Evolutionary conservation across 2,113 vertebrate genomes (phyloP).

Genomic region (Opisthocomus hoazin): DNA sequence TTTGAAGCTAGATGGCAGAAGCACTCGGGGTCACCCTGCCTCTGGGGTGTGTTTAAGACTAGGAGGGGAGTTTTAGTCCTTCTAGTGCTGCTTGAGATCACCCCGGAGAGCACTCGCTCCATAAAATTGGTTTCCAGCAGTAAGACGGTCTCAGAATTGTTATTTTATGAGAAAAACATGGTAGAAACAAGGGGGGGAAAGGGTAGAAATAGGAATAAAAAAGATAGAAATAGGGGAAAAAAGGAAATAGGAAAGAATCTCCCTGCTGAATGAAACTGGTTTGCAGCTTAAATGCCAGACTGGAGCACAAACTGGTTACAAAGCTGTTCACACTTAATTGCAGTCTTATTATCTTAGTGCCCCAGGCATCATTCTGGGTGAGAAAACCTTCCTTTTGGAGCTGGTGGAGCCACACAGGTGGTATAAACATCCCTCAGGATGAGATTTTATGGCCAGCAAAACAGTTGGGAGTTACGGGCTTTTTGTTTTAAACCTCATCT

Average conservation of each 20-base stretch:
- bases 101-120: neutral
- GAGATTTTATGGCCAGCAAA: neutral
- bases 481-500: neutral
- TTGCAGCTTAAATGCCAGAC: too few relatives aligned
- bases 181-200: neutral
- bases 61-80: neutral
- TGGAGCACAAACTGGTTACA: neutral
- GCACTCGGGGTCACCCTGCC: neutral
- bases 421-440: neutral
- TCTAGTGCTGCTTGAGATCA: neutral
- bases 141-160: neutral
- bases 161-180: neutral
- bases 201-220: rapidly evolving
- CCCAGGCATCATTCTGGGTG: neutral
- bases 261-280: too few relatives aligned
- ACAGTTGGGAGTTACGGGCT: rapidly evolving
- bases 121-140: slow-evolving; percentile 22
- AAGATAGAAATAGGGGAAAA: too few relatives aligned
- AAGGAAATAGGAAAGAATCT: too few relatives aligned
- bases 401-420: neutral
- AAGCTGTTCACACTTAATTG: neutral
- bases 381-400: neutral
- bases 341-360: neutral
- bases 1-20: too few relatives aligned
- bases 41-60: neutral